Percentiles rank a stretch among this genome's conserved stretches.
phyloP scores from a whole-genome alignment of 1,140 invertebrate genomes.

The Drosophila ogumai region DNA sequence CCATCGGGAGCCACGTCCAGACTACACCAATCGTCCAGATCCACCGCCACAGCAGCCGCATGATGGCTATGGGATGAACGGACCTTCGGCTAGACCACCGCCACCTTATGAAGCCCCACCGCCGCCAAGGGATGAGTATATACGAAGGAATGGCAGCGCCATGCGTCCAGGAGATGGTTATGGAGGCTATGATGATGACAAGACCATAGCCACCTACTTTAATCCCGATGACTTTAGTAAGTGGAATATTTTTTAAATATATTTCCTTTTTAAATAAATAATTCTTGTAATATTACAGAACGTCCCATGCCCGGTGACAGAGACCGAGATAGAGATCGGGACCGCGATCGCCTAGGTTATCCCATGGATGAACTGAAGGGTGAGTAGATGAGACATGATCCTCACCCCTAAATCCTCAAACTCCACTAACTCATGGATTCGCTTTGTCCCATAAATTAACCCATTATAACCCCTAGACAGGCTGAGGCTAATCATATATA shows the following conservation, averaged over 20 bases:
- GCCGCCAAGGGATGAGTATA: constrained; percentile 64
- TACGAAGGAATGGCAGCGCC: constrained; percentile 72
- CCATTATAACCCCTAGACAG: constrained; percentile 10
- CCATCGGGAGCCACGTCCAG: constrained; percentile 63
- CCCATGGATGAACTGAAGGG: constrained; percentile 72
- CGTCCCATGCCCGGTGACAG: constrained; percentile 62
- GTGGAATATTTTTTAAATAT: neutral
- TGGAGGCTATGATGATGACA: constrained; percentile 73
- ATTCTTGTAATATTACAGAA: constrained; percentile 23
- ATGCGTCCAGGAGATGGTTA: constrained; percentile 60
- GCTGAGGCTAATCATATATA: constrained; percentile 19
- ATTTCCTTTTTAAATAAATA: no score
- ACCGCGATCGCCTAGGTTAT: constrained; percentile 64
- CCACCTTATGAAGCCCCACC: constrained; percentile 39
- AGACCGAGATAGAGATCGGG: constrained; percentile 43
- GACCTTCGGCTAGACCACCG: constrained; percentile 51
- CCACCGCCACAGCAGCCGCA: constrained; percentile 50
- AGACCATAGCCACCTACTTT: constrained; percentile 81
- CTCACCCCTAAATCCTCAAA: constrained; percentile 2
- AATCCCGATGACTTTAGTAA: constrained; percentile 83
- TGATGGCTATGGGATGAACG: constrained; percentile 44
- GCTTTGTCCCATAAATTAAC: constrained; percentile 19
- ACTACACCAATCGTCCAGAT: constrained; percentile 79
- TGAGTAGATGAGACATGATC: constrained; percentile 31
- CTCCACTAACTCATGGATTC: constrained; percentile 65